phyloP scores from a whole-genome alignment of 2,113 vertebrate genomes.

The Litocranius walleri region DNA sequence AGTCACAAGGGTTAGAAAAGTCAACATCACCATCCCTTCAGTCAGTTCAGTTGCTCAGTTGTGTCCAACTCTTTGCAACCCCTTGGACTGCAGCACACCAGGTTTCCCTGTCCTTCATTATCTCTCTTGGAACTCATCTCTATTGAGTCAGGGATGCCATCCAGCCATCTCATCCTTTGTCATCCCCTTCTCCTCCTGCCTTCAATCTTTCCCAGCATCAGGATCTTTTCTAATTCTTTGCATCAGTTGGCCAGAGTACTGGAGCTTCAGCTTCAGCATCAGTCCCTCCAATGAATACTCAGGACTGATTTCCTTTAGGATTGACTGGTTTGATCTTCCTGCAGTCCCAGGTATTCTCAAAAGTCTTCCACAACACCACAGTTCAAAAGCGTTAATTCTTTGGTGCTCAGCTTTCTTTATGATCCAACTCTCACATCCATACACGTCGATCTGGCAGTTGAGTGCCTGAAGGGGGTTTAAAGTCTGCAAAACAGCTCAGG shows the following conservation, averaged over 20 bases:
- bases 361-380: neutral
- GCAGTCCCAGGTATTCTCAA: neutral
- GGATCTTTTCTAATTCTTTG: neutral
- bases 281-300: neutral
- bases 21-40: neutral
- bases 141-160: neutral
- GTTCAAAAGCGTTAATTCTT: neutral
- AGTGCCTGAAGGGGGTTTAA: neutral
- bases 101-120: neutral
- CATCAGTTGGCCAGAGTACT: neutral
- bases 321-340: neutral
- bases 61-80: neutral
- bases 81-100: neutral
- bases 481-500: neutral
- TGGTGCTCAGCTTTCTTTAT: neutral
- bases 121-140: neutral
- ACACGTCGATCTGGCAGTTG: neutral
- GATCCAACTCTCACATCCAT: neutral
- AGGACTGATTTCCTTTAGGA: neutral
- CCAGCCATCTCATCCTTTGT: neutral
- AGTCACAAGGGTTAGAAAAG: neutral
- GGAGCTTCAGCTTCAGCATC: neutral
- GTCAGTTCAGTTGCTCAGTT: neutral
- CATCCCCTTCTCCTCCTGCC: neutral
- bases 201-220: neutral